Conservation (phyloP, 1,140 invertebrate species). For the Theocolax elegans region DNA sequence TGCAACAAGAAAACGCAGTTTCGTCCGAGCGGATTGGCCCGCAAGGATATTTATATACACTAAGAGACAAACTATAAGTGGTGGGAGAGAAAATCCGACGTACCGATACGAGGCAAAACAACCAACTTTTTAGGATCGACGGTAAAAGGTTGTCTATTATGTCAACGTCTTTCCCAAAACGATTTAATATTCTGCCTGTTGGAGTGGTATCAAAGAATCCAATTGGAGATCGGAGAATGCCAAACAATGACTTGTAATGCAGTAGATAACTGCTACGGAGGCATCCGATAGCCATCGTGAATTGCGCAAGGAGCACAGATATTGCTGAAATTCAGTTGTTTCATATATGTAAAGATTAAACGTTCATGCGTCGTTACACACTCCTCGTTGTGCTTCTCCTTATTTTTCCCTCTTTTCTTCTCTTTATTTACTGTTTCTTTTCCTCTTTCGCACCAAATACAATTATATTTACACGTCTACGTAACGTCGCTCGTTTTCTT, state of each 20-base stretch:
- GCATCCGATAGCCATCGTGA: constrained; percentile 60
- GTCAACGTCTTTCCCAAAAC: constrained; percentile 71
- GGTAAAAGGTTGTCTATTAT: constrained; percentile 67
- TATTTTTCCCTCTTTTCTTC: too few species aligned
- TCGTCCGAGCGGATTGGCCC: too few species aligned
- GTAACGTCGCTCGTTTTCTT: too few species aligned
- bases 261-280: constrained; percentile 60
- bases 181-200: constrained; percentile 71
- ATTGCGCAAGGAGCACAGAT: constrained; percentile 60
- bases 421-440: too few species aligned
- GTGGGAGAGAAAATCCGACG: constrained; percentile 58
- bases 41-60: too few species aligned
- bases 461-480: too few species aligned
- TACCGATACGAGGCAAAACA: constrained; percentile 76
- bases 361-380: too few species aligned
- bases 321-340: constrained; percentile 60
- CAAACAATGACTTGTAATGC: constrained; percentile 58
- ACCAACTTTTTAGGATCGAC: constrained; percentile 64
- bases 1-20: too few species aligned
- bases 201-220: constrained; percentile 74
- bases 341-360: not conserved
- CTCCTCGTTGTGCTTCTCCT: too few species aligned
- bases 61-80: too few species aligned
- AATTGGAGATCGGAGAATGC: constrained; percentile 68
- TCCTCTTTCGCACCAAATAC: too few species aligned